Evolutionary conservation across 2,888 invertebrate genomes (phyloP).

Genomic region (Mesoligia furuncula): DNA sequence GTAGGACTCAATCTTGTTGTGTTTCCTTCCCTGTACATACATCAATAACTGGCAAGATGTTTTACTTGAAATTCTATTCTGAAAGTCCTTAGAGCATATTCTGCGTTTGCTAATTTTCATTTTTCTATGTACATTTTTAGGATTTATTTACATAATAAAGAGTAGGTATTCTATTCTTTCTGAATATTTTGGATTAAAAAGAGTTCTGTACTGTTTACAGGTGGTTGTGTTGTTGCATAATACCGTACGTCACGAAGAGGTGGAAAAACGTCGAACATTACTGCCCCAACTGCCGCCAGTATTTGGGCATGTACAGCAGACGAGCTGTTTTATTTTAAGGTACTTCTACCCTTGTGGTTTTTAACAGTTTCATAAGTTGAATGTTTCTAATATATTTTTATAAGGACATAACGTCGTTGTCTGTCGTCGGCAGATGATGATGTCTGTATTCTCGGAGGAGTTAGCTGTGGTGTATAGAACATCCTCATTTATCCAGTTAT

Average conservation of each 20-base stretch:
- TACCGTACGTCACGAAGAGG: constrained; percentile 82
- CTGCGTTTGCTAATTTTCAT: not conserved
- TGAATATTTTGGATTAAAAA: not conserved
- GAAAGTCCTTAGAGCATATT: not conserved
- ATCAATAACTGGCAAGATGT: not conserved
- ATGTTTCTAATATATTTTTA: constrained; percentile 6
- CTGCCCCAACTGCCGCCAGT: constrained; percentile 82
- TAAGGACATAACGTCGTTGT: not conserved
- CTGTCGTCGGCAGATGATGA: not conserved
- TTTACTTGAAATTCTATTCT: not conserved
- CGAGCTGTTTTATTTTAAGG: constrained; percentile 28
- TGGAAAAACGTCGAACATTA: constrained; percentile 88
- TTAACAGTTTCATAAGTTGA: not conserved
- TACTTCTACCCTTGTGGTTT: not conserved
- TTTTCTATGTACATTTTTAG: not conserved
- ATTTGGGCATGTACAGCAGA: constrained; percentile 81
- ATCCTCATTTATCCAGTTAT: not conserved
- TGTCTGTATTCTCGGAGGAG: constrained; percentile 5
- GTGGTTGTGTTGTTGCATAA: constrained; percentile 87
- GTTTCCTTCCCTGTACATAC: not conserved
- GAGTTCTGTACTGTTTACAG: constrained; percentile 69
- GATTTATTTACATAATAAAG: not conserved
- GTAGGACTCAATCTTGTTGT: not conserved
- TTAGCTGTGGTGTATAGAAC: not conserved
- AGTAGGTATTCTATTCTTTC: not conserved